These are phyloP conservation scores for Oreocharis arfaki DNA, from an alignment of 2,113 vertebrate genomes.

Conservation along the genomic window DNA sequence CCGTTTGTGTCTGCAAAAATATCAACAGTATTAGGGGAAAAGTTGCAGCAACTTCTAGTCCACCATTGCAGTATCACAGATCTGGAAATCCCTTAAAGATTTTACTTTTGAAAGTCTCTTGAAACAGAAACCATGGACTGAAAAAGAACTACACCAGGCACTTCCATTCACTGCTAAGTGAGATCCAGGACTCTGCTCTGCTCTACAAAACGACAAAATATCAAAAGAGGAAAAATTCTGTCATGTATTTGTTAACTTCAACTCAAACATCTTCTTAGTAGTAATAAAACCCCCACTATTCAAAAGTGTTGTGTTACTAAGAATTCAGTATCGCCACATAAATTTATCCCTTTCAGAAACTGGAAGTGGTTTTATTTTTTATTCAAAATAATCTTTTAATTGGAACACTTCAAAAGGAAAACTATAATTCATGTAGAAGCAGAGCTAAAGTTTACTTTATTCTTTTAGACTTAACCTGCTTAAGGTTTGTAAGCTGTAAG, in stretches of 20 bases:
- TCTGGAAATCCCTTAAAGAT: not conserved
- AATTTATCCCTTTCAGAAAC: not conserved
- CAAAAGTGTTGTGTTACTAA: not conserved
- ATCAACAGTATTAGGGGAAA: not conserved
- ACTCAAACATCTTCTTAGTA: not conserved
- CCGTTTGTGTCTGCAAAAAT: not conserved
- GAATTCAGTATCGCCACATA: not conserved
- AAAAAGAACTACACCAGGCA: not conserved
- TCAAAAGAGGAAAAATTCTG: not conserved
- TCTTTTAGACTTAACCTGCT: not conserved
- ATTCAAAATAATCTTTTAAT: not conserved
- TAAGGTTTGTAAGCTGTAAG: not conserved
- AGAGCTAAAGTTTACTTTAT: not conserved
- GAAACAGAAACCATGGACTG: not conserved
- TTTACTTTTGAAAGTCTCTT: not conserved
- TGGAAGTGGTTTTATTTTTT: not conserved
- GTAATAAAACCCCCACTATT: not conserved
- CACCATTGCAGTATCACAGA: not conserved
- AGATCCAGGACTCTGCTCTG: not conserved
- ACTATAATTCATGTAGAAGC: not conserved
- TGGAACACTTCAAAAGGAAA: not conserved
- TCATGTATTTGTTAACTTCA: not conserved
- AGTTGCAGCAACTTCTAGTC: not conserved
- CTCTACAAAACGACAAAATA: not conserved
- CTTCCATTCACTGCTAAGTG: not conserved